Base-by-base conservation (phyloP, 2,888 invertebrate genomes). In the Pegoplata infirma region DNA sequence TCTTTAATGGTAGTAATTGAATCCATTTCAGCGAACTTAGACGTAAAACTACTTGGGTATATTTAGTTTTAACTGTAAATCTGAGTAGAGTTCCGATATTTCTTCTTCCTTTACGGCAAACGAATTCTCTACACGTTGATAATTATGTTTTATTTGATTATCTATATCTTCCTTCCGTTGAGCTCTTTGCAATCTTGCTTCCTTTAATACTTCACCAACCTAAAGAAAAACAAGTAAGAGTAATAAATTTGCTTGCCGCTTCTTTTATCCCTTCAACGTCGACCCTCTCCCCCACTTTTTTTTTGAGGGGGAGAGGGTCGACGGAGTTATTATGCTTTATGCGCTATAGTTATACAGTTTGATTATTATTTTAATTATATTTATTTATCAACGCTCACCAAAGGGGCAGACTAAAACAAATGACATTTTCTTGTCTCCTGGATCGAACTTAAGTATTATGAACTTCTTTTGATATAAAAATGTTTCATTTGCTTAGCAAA, bases 71-170 rank as follows among this genome's bases (percentile, higher is more conserved):
- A 92, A 92, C 86, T 95, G 94, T 63, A 96, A 90, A 85, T 95
- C 94, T 72, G 92, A 90, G 88, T 96, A 96, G 84, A 94, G 92
- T 81, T 94, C 93, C 81, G 92, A 90, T 5, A 96, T 90, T 89
- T 95, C 94, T 85, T 93, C 93, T 90, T 96, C 94, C 89, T 95
- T 95, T 85, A 94, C 93, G 86, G 93, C 92, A 90, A 95, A 95
- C 46, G 94, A 93, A 86, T 92, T 92, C 85, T 96, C 95, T 82
- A 96, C 93, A 87, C 94, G 92, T 82, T 92, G 91, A 88, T 94
- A 95, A 84, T 93, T 94, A 82, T 93, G 92, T 85, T 94, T 93
- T 90, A 96, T 93, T 89, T 94, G 94, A 91, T 93, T 93, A 89
- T 95, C 93, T 86, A 96, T 95, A 81, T 91, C 91, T 84, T 94